Base-by-base conservation (phyloP, 2,888 invertebrate species). In the Dorcus hopei region DNA sequence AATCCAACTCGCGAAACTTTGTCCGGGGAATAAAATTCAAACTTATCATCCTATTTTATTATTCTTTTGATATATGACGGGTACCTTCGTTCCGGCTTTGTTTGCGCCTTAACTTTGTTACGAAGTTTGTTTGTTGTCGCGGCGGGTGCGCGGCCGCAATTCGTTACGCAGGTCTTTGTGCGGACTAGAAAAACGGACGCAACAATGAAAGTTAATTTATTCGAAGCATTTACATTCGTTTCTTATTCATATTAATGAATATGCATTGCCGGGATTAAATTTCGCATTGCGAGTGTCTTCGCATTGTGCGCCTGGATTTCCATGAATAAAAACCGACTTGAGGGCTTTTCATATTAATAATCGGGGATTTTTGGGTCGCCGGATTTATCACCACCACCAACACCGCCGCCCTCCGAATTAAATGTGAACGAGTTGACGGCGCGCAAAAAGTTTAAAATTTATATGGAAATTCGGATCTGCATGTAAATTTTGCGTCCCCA, bases 171-270 rank as follows among this genome's bases (percentile, higher is more conserved):
- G 14, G 45, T 11, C 45, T 23, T 41, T 45, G 16, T 45, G 45
- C 23, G 45, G n/a, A 4, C 23, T 23, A 19, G 16, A 45, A 45
- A 45, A 45, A 45, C 16, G 43, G 8, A 11, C 14, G 43, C 11
- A 49, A 49, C 54, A 55, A 49, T 57, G 52, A 62, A 57, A 38
- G 58, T 57, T 57, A 62, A 67, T 67, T 61, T 61, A 65, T 62
- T 59, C 62, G 63, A 63, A 66, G 63, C 61, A 63, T 61, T 62
- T 62, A 54, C 57, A 54, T 62, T 54, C 52, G 42, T 54, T 62
- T 59, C 57, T 59, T 63, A 58, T 62, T 62, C 47, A 52, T 52
- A 48, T 53, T 59, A 57, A 64, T 62, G 62, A 64, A 62, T 64
- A 62, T 64, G 60, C 61, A 62, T 62, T 53, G 50, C 47, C 23